A percentile compares a stretch with the other conserved stretches of the same genome.
These are phyloP conservation scores for Orientallactaga sibirica DNA, from an alignment of 2,797 vertebrate species.

Conservation along the genomic window DNA sequence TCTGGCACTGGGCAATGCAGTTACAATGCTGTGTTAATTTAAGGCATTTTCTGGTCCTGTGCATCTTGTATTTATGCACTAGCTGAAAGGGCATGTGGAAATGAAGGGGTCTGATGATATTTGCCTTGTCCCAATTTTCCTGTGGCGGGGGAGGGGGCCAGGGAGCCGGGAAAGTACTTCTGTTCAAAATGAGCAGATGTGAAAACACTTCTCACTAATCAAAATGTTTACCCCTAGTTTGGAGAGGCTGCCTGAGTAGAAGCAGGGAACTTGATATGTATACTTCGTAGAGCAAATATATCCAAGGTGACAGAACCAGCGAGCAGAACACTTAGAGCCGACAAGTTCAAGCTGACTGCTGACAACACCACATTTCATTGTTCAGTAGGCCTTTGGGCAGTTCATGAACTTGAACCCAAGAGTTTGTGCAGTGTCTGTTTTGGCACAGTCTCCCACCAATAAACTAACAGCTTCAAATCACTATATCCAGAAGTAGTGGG, in stretches of 20 bases:
- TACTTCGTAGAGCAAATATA: background rate
- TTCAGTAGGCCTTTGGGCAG: conserved; percentile 40
- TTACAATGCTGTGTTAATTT: conserved; percentile 64
- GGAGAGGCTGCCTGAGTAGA: conserved; percentile 50
- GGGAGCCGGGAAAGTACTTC: conserved; percentile 37
- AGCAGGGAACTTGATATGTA: background rate
- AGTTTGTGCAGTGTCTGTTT: conserved; percentile 15
- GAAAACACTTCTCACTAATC: conserved; percentile 78
- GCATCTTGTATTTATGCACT: conserved; percentile 63
- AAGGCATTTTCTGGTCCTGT: conserved; percentile 67
- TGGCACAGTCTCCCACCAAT: background rate
- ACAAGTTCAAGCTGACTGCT: conserved; percentile 32
- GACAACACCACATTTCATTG: conserved; percentile 23
- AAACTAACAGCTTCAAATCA: conserved; percentile 28
- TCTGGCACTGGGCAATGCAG: conserved; percentile 21
- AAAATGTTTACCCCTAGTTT: conserved; percentile 74
- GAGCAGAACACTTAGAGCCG: conserved; percentile 30
- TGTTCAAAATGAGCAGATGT: conserved; percentile 76
- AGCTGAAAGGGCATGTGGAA: conserved; percentile 64
- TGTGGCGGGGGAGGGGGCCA: background rate
- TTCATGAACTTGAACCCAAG: conserved; percentile 27
- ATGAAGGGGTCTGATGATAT: conserved; percentile 68
- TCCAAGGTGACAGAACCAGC: conserved; percentile 36
- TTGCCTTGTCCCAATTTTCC: conserved; percentile 63
- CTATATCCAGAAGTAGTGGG: background rate